These are phyloP conservation scores for Nansenia antarctica DNA, from an alignment of 2,113 vertebrate species.

Conservation along the genomic window DNA sequence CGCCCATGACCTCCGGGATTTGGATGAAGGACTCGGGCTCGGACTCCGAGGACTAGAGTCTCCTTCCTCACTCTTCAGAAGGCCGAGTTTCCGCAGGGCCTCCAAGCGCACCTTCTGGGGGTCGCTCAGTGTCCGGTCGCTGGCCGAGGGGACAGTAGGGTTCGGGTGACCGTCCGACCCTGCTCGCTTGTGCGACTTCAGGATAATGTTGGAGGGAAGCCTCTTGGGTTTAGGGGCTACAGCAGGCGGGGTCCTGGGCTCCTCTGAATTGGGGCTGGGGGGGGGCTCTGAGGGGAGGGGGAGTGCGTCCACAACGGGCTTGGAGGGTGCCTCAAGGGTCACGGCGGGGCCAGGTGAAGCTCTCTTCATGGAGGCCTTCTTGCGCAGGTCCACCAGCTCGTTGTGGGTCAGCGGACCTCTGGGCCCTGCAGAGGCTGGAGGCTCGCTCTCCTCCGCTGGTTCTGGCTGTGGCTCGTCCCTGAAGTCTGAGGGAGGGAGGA, in stretches of 20 bases:
- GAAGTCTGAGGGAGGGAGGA: slow-evolving; percentile 77
- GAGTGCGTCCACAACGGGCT: not conserved
- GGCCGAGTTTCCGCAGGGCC: slow-evolving; percentile 87
- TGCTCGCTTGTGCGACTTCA: slow-evolving; percentile 77
- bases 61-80: slow-evolving; percentile 70
- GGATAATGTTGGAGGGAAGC: slow-evolving; percentile 85
- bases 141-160: slow-evolving; percentile 3
- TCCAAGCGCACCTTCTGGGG: slow-evolving; percentile 74
- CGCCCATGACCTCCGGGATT: slow-evolving; percentile 43
- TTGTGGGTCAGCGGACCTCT: slow-evolving; percentile 4
- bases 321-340: slow-evolving; percentile 8
- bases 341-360: slow-evolving; percentile 3
- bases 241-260: slow-evolving; percentile 75
- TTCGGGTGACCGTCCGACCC: slow-evolving; percentile 16
- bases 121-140: slow-evolving; percentile 52
- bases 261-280: slow-evolving; percentile 35
- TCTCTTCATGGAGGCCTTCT: slow-evolving; percentile 52
- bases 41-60: slow-evolving; percentile 29
- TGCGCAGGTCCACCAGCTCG: slow-evolving; percentile 33
- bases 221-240: slow-evolving; percentile 86
- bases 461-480: slow-evolving; percentile 60
- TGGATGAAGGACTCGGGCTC: slow-evolving; percentile 44
- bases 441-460: slow-evolving; percentile 1
- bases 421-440: not conserved
- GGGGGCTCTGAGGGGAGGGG: slow-evolving; percentile 21